Evolutionary conservation across 2,888 invertebrate species (phyloP), one percentile per base, ranked within the genome.

Genomic region (Hyposoter dolosus): DNA sequence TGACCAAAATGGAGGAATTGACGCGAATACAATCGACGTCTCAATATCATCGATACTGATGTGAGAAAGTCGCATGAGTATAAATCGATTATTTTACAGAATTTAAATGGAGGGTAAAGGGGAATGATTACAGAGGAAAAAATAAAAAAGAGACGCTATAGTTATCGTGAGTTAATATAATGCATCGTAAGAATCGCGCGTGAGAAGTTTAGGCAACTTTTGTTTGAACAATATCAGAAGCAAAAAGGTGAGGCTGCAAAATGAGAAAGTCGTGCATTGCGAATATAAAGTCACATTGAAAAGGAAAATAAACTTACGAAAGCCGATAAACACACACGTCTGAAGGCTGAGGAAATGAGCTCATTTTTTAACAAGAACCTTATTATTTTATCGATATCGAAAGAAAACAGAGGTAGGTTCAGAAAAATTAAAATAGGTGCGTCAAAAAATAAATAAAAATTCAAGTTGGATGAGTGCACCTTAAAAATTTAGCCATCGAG

Each of bases 381-480:
- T 50, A 50, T 50, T 50, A 47, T 50, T 50, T 50, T 50, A 50
- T 50, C 47, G n/a, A 50, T 50, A 50, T 50, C 17, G n/a, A 50
- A 50, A 17, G 47, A 4, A 50, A 50, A 50, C 47, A 50, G 15
- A n/a, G 47, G 17, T n/a, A n/a, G 9, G 47, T 50, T 15, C 15
- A 17, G 17, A 50, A 17, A 50, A 50, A 50, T 50, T 4, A 4
- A 50, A 50, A 50, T 4, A 5, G 15, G n/a, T 4, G n/a, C 47
- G 15, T 6, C 6, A 6, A 9, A 50, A n/a, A n/a, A n/a, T n/a
- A n/a, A 3, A 50, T n/a, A 50, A 50, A 50, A 50, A 50, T 50
- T 5, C 15, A n/a, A 50, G 47, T 50, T 50, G 4, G n/a, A n/a
- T 3, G 47, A 17, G 47, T 6, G 3, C 15, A 0, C 4, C 9